phyloP scores from a whole-genome alignment of 2,888 invertebrate species.

The Geophilus truncorum region DNA sequence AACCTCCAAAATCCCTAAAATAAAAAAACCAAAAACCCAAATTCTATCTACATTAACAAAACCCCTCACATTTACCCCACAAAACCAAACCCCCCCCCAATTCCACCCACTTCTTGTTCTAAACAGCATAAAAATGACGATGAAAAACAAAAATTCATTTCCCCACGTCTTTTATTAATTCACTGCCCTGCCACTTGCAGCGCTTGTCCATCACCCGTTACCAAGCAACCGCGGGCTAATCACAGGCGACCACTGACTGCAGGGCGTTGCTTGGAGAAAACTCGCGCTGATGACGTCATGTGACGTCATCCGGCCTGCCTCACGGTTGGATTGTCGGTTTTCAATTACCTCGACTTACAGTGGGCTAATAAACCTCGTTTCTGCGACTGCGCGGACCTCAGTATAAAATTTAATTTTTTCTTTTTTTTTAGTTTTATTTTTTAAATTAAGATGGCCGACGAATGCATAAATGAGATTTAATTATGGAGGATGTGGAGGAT shows the following conservation, averaged over 20 bases:
- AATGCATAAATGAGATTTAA: neutral
- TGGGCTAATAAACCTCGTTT: neutral
- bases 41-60: too few species aligned
- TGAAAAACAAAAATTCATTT: too few species aligned
- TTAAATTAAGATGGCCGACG: too few species aligned
- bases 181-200: neutral
- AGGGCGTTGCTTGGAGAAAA: neutral
- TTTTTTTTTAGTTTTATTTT: neutral
- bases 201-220: neutral
- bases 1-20: too few species aligned
- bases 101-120: too few species aligned
- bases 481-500: neutral
- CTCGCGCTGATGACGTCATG: neutral
- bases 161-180: neutral
- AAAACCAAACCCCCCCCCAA: too few species aligned
- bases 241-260: neutral
- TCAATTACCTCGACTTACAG: conserved; percentile 3
- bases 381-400: neutral
- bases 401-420: neutral
- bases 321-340: neutral
- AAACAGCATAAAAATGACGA: too few species aligned
- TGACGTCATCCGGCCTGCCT: neutral
- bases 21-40: too few species aligned
- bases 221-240: neutral
- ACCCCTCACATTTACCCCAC: too few species aligned